phyloP scores from a whole-genome alignment of 2,113 vertebrate genomes.

The Hemicordylus capensis region DNA sequence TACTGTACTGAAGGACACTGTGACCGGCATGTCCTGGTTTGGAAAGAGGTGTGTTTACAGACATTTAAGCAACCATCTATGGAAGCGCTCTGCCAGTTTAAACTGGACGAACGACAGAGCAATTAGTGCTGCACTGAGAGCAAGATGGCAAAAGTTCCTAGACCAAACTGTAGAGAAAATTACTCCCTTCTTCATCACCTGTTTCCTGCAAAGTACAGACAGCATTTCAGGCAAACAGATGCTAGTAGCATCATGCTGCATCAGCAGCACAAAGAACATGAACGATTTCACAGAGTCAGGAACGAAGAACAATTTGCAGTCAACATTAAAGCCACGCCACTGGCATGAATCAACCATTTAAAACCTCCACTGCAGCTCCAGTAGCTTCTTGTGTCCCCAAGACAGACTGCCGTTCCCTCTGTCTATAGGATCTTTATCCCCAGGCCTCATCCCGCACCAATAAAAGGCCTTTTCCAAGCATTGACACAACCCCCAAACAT shows the following conservation, averaged over 20 bases:
- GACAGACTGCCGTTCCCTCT: not conserved
- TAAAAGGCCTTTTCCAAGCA: constrained; percentile 1
- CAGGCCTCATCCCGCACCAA: not conserved
- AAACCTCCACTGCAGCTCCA: not conserved
- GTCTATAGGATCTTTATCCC: constrained; percentile 10
- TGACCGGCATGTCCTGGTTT: not conserved
- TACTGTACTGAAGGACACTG: not conserved
- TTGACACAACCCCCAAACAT: constrained; percentile 1
- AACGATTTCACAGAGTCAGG: constrained; percentile 7
- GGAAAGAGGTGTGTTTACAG: constrained; percentile 17
- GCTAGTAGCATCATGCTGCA: too few relatives aligned
- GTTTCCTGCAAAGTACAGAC: not conserved
- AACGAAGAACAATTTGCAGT: constrained; percentile 17
- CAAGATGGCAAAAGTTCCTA: constrained; percentile 17
- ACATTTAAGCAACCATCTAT: not conserved
- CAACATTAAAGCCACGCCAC: not conserved
- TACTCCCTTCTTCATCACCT: not conserved
- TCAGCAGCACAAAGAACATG: not conserved
- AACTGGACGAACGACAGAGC: constrained; percentile 46
- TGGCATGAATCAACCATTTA: not conserved
- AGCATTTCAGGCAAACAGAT: not conserved
- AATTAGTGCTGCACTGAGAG: constrained; percentile 37
- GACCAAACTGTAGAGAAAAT: not conserved
- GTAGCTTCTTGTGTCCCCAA: not conserved
- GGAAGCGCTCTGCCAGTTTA: constrained; percentile 38